Percentiles rank a stretch among this genome's conserved stretches.
Conservation (phyloP, 2,888 invertebrate genomes). For the Shargacucullia verbasci region DNA sequence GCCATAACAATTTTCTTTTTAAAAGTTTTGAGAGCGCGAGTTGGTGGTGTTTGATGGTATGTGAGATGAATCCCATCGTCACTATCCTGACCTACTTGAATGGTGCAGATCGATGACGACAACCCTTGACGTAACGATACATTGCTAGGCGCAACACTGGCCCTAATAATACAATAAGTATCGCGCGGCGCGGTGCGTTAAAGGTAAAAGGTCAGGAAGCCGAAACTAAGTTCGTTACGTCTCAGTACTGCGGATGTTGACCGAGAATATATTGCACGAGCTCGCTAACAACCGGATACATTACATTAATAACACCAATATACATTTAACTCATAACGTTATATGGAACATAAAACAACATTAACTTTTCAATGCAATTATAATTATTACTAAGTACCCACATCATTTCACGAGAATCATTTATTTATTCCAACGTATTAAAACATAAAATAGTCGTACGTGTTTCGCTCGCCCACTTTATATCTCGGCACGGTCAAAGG, state of each 20-base stretch:
- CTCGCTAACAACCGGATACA: neutral
- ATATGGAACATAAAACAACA: neutral
- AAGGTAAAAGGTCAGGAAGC: slow-evolving; percentile 60
- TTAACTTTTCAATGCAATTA: neutral
- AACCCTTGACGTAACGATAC: slow-evolving; percentile 39
- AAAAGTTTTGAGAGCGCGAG: slow-evolving; percentile 49
- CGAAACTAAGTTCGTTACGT: slow-evolving; percentile 45
- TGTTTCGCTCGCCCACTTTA: slow-evolving; percentile 5
- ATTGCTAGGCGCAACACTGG: slow-evolving; percentile 37
- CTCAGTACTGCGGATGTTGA: slow-evolving; percentile 35
- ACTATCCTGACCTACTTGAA: slow-evolving; percentile 64
- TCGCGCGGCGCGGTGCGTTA: slow-evolving; percentile 38
- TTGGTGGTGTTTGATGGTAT: slow-evolving; percentile 34
- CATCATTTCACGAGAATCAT: neutral
- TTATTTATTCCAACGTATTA: slow-evolving; percentile 6
- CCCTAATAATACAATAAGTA: slow-evolving; percentile 46
- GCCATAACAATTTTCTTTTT: slow-evolving; percentile 15
- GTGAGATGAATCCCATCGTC: slow-evolving; percentile 40
- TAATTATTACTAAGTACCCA: neutral
- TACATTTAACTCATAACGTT: too few relatives aligned
- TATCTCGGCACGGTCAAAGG: slow-evolving; percentile 35
- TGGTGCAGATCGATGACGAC: slow-evolving; percentile 58
- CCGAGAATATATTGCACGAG: neutral
- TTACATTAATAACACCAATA: too few relatives aligned
- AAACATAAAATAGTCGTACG: slow-evolving; percentile 20